A percentile compares a stretch with the other conserved stretches of the same genome.
Conservation (phyloP, 2,797 vertebrate species). For the Ceyx erithaca region DNA sequence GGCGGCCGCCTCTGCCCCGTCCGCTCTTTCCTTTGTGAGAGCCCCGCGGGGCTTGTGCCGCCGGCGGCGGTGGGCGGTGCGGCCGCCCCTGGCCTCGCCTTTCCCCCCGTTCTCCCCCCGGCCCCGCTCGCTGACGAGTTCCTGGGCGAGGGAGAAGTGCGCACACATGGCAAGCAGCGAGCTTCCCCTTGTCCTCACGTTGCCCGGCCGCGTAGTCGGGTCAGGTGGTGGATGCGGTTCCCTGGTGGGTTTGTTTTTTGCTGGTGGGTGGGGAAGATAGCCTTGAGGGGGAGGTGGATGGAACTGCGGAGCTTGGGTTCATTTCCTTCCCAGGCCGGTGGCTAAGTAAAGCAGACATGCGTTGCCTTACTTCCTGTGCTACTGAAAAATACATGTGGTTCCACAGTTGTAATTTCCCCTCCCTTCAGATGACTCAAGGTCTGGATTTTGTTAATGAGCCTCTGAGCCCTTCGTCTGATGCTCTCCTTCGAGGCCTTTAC, state of each 20-base stretch:
- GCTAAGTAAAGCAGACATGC: background rate
- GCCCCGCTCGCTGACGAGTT: conserved; percentile 31
- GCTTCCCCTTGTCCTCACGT: conserved; percentile 8
- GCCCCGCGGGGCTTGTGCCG: background rate
- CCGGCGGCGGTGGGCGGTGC: conserved; percentile 1
- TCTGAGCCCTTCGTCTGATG: background rate
- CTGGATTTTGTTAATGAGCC: conserved; percentile 45
- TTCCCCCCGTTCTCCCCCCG: background rate
- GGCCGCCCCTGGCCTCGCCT: conserved; percentile 3
- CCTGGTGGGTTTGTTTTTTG: background rate
- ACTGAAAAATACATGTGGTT: conserved; percentile 39
- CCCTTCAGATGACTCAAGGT: conserved; percentile 63
- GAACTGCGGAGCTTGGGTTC: background rate
- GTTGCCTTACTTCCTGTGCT: conserved; percentile 56
- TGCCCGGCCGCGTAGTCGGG: background rate
- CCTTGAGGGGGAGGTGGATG: background rate
- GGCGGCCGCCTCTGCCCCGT: background rate
- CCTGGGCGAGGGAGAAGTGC: conserved; percentile 34
- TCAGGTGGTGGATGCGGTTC: background rate
- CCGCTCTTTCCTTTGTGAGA: background rate
- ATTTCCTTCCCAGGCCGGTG: background rate
- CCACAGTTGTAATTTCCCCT: conserved; percentile 37
- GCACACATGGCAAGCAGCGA: conserved; percentile 13
- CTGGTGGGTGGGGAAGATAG: no score
- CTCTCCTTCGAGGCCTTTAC: background rate